phyloP scores from a whole-genome alignment of 2,113 vertebrate genomes.

The Theristicus caerulescens region DNA sequence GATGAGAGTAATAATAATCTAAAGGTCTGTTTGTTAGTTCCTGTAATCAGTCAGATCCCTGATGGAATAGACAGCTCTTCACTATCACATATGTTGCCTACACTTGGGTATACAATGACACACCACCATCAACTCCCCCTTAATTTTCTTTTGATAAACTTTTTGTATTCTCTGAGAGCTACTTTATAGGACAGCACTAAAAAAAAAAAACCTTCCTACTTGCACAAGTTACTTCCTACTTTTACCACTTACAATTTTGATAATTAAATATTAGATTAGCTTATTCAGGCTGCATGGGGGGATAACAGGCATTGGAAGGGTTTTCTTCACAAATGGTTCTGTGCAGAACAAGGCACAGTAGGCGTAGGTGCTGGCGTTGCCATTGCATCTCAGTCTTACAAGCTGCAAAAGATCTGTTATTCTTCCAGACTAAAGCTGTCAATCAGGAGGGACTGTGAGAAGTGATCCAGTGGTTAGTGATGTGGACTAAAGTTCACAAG shows the following conservation, averaged over 20 bases:
- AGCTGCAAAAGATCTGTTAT: constrained; percentile 26
- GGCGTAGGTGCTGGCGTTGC: not conserved
- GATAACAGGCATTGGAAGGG: not conserved
- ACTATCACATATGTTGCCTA: not conserved
- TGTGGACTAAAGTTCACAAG: constrained; percentile 32
- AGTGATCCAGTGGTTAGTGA: constrained; percentile 11
- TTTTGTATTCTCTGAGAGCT: not conserved
- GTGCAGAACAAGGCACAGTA: not conserved
- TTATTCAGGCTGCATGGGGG: not conserved
- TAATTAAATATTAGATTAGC: not conserved
- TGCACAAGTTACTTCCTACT: not conserved
- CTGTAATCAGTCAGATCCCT: not conserved
- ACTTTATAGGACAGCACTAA: not conserved
- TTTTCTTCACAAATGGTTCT: not conserved
- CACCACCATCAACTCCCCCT: not conserved
- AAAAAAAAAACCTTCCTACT: not conserved
- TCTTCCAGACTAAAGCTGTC: constrained; percentile 30
- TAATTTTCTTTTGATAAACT: not conserved
- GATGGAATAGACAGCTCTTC: not conserved
- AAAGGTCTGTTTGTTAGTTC: not conserved
- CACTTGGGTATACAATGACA: not conserved
- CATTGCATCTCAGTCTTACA: constrained; percentile 6
- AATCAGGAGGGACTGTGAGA: not conserved
- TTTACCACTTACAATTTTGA: not conserved
- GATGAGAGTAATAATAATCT: not conserved